Base-by-base conservation (phyloP, 2,888 invertebrate genomes). In the Dendrolimus pini region DNA sequence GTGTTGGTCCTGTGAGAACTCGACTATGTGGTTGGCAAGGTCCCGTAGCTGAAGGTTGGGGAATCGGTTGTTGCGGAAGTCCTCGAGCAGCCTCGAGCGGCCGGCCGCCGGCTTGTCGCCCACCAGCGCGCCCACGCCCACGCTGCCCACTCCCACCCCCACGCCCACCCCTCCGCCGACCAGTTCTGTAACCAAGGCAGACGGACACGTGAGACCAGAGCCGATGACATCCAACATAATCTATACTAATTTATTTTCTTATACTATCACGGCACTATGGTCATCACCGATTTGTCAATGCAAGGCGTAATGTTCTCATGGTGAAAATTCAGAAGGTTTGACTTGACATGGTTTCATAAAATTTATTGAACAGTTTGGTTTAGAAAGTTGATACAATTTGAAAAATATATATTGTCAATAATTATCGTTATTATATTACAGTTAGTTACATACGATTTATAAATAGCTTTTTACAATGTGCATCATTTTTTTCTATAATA, bases 1-100 rank as follows among this genome's bases (percentile, higher is more conserved):
- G 82, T 99, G 99, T 85, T 99, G 99, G 90, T 99, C 99, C 91
- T 98, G 98, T 63, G 98, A 98, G 90, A 99, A 99, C 90, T 99
- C 99, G 30, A 99, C 98, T 80, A 99, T 99, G 88, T 99, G 99
- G 90, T 97, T 97, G 71, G 96, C 95, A 72, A 99, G 93, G 89
- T 99, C 99, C 68, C 98, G 95, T 69, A 99, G 92, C 82, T 96
- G 96, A 73, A 96, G 92, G 89, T 95, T 96, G 63, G 96, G 96
- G 89, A 95, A 97, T 75, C 97, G 93, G 83, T 96, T 96, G 89
- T 95, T 96, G 80, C 96, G 93, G 92, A 99, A 99, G 87, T 99
- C 99, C 85, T 99, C 99, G 58, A 99, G 92, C 58, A 99, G 92
- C 55, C 98, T 94, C 70, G 97, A 97, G 70, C 99, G 93, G 56